Conservation (phyloP, 2,797 vertebrate genomes). For the Silurus lanzhouensis region DNA sequence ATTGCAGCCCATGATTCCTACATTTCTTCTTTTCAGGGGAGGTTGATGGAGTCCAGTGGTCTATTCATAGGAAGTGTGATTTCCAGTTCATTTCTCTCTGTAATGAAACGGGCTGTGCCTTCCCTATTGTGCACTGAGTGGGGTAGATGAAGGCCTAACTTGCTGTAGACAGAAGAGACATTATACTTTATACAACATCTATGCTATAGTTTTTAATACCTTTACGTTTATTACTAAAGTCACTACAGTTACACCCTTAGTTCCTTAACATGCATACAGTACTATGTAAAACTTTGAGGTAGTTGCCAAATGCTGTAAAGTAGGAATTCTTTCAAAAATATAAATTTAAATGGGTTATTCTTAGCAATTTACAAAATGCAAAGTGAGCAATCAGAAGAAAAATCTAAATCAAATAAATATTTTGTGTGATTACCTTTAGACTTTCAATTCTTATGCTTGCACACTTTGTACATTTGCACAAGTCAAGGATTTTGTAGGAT, state of each 20-base stretch:
- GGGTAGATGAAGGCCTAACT: slow-evolving; percentile 88
- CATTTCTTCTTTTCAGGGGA: slow-evolving; percentile 62
- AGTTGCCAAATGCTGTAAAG: too few relatives aligned
- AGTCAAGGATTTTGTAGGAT: too few relatives aligned
- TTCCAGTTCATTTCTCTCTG: slow-evolving; percentile 81
- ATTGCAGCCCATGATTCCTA: neutral
- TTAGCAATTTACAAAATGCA: too few relatives aligned
- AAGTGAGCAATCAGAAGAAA: too few relatives aligned
- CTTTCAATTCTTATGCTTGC: too few relatives aligned
- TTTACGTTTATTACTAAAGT: neutral
- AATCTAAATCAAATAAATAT: too few relatives aligned
- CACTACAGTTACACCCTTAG: neutral
- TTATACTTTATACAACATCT: neutral
- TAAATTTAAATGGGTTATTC: too few relatives aligned
- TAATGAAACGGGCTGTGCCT: slow-evolving; percentile 81
- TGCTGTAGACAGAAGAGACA: slow-evolving; percentile 71
- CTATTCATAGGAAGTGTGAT: slow-evolving; percentile 81
- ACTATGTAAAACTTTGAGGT: too few relatives aligned
- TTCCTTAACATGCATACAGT: too few relatives aligned
- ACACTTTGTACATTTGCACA: too few relatives aligned
- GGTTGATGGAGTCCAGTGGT: slow-evolving; percentile 77
- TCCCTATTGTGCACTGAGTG: slow-evolving; percentile 77
- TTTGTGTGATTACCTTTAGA: too few relatives aligned
- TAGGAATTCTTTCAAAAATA: too few relatives aligned
- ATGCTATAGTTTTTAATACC: neutral